Conservation (phyloP, 2,113 vertebrate genomes). For the Otus sunia region DNA sequence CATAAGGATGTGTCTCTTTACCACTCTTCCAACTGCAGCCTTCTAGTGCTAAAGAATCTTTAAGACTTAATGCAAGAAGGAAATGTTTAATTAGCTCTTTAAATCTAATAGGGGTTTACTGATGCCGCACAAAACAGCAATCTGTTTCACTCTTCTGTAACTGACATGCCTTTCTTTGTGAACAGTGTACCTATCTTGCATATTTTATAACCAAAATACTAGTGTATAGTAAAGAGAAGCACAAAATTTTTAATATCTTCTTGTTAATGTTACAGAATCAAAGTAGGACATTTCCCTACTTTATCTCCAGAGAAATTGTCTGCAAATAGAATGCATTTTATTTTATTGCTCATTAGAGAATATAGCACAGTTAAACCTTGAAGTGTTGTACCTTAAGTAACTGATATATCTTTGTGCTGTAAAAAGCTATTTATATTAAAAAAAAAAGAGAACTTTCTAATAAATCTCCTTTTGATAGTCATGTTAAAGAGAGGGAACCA, state of each 20-base stretch:
- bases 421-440: background rate
- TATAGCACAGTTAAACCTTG: background rate
- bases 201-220: background rate
- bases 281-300: background rate
- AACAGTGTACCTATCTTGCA: background rate
- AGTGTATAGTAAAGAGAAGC: background rate
- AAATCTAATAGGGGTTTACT: background rate
- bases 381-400: background rate
- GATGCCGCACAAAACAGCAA: background rate
- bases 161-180: background rate
- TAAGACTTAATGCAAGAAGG: background rate
- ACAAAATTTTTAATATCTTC: background rate
- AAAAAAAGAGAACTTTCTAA: background rate
- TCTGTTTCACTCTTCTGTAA: background rate
- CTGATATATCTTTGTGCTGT: background rate
- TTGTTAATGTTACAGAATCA: background rate
- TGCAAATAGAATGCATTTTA: background rate
- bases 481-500: background rate
- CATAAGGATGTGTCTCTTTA: background rate
- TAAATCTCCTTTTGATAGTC: background rate
- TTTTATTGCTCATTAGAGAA: background rate
- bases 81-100: background rate
- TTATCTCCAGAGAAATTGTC: background rate
- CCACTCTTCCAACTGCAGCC: background rate
- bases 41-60: background rate